phyloP scores from a whole-genome alignment of 2,113 vertebrate species.

The Caloenas nicobarica region DNA sequence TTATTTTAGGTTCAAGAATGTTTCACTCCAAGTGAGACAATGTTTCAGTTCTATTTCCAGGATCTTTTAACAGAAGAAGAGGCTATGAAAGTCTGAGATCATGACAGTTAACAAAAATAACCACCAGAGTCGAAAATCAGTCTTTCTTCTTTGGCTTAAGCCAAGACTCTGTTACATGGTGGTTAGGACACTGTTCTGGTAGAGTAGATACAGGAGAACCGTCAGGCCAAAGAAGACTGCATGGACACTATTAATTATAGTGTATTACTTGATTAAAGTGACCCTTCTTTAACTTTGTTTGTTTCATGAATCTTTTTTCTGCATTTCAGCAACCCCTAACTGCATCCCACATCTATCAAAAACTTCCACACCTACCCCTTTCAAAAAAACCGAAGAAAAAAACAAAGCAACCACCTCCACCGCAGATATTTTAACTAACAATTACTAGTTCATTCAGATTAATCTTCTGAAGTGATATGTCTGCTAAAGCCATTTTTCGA shows the following conservation, averaged over 20 bases:
- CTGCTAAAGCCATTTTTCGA: not conserved
- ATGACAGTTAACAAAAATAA: constrained; percentile 11
- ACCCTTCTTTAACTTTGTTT: not conserved
- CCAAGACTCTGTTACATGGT: not conserved
- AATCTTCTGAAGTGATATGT: not conserved
- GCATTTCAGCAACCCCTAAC: not conserved
- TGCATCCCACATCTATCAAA: not conserved
- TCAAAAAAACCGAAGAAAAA: not conserved
- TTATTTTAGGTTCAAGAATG: not conserved
- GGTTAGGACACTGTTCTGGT: not conserved
- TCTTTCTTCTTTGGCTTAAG: not conserved
- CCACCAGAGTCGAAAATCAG: not conserved
- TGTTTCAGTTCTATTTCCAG: constrained; percentile 1
- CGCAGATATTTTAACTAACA: not conserved
- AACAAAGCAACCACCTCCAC: not conserved
- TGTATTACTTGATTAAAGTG: not conserved
- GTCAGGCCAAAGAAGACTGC: not conserved
- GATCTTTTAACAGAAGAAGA: not conserved
- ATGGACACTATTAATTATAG: not conserved
- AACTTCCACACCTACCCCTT: not conserved
- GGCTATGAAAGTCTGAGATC: not conserved
- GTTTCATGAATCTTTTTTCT: not conserved
- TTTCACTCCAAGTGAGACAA: not conserved
- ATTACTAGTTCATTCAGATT: not conserved
- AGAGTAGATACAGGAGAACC: not conserved